These are phyloP conservation scores for Ochlodes sylvanus DNA, from an alignment of 2,888 invertebrate species.

Conservation along the genomic window DNA sequence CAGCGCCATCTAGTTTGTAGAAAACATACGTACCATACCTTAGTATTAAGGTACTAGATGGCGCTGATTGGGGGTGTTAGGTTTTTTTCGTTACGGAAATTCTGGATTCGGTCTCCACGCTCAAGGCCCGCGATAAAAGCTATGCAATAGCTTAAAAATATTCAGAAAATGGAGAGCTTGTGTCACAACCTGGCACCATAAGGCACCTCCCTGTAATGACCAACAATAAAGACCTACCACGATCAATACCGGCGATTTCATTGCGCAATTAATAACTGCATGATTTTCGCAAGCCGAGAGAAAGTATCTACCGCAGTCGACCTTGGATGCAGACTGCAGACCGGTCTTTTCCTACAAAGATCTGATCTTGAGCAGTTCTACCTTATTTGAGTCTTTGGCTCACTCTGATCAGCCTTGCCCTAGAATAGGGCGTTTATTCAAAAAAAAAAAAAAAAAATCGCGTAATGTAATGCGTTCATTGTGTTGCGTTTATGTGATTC, in stretches of 20 bases:
- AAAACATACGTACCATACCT: too few relatives aligned
- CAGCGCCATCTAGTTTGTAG: too few relatives aligned
- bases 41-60: too few relatives aligned
- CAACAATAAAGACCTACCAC: constrained; percentile 5
- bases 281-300: constrained; percentile 46
- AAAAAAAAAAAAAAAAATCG: background rate
- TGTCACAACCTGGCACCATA: background rate
- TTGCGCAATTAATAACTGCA: constrained; percentile 37
- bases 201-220: background rate
- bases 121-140: too few relatives aligned
- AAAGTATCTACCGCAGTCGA: constrained; percentile 40
- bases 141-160: too few relatives aligned
- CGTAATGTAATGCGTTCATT: too few relatives aligned
- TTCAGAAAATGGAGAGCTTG: too few relatives aligned
- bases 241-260: background rate
- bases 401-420: constrained; percentile 17
- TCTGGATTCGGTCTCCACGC: too few relatives aligned
- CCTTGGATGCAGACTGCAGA: constrained; percentile 36
- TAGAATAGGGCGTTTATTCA: background rate
- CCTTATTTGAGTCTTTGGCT: background rate
- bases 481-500: too few relatives aligned
- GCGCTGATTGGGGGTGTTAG: too few relatives aligned
- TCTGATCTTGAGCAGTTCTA: constrained; percentile 10
- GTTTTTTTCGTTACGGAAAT: too few relatives aligned
- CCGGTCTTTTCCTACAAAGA: constrained; percentile 23